These are phyloP conservation scores for Vombatus ursinus DNA, from an alignment of 2,113 vertebrate genomes.

Conservation along the genomic window DNA sequence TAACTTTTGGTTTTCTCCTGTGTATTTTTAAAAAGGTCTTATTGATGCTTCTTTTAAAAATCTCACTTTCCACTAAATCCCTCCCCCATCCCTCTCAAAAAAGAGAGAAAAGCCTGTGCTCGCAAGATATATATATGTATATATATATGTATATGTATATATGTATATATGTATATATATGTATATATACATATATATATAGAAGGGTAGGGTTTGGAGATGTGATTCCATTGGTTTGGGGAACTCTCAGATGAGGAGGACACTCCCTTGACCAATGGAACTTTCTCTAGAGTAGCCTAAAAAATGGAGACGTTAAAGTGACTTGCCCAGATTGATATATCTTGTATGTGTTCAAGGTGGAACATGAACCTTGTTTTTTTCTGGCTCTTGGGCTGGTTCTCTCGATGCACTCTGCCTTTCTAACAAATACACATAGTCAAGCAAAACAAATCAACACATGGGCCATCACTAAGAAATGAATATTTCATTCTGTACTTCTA, in stretches of 20 bases:
- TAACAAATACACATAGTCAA: background rate
- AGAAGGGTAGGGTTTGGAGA: background rate
- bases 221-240: background rate
- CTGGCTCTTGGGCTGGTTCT: background rate
- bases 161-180: background rate
- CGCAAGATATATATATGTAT: background rate
- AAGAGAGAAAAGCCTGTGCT: background rate
- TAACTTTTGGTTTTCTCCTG: background rate
- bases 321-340: background rate
- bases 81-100: background rate
- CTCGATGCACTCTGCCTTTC: background rate
- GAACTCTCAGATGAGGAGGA: background rate
- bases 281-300: background rate
- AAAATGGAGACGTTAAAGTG: background rate
- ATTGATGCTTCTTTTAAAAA: background rate
- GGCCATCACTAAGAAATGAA: background rate
- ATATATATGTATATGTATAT: no score
- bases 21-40: background rate
- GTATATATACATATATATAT: background rate
- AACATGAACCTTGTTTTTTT: background rate
- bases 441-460: background rate
- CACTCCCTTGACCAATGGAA: background rate
- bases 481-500: background rate
- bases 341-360: background rate
- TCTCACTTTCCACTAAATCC: background rate